Percentiles rank a stretch among this genome's conserved stretches.
Evolutionary conservation across 2,888 invertebrate species (phyloP).

Genomic region (Seira musarum): DNA sequence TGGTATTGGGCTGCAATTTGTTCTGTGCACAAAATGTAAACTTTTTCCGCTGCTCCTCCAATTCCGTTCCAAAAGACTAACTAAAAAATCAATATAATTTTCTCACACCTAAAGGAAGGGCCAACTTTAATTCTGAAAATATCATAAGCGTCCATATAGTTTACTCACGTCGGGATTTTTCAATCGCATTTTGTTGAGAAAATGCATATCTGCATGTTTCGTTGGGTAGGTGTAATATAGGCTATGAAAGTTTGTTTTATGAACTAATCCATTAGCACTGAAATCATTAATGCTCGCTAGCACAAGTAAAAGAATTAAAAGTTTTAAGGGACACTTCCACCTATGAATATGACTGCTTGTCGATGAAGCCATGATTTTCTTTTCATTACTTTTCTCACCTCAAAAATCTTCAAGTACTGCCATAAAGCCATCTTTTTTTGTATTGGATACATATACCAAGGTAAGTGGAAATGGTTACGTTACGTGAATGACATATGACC

Average conservation of each 20-base stretch:
- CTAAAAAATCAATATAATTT: slow-evolving; percentile 3
- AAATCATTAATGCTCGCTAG: too few relatives aligned
- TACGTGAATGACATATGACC: too few relatives aligned
- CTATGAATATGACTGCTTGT: too few relatives aligned
- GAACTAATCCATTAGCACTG: slow-evolving; percentile 1
- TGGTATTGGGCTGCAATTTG: neutral
- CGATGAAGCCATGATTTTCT: too few relatives aligned
- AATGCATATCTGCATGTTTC: neutral
- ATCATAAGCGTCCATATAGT: neutral
- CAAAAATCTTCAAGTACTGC: too few relatives aligned
- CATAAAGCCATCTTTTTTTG: too few relatives aligned
- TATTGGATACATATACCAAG: too few relatives aligned
- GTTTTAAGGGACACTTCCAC: too few relatives aligned
- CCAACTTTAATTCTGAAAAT: too few relatives aligned
- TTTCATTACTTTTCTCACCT: too few relatives aligned
- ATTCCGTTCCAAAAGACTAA: slow-evolving; percentile 30
- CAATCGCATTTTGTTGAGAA: neutral
- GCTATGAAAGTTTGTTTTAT: neutral
- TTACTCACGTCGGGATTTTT: slow-evolving; percentile 4
- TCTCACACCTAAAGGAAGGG: neutral
- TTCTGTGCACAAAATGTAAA: slow-evolving; percentile 1
- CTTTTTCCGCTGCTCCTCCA: neutral
- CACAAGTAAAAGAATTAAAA: too few relatives aligned
- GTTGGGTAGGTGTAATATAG: neutral
- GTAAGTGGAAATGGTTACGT: too few relatives aligned